phyloP scores from a whole-genome alignment of 2,113 vertebrate species.

The Mastomys coucha region DNA sequence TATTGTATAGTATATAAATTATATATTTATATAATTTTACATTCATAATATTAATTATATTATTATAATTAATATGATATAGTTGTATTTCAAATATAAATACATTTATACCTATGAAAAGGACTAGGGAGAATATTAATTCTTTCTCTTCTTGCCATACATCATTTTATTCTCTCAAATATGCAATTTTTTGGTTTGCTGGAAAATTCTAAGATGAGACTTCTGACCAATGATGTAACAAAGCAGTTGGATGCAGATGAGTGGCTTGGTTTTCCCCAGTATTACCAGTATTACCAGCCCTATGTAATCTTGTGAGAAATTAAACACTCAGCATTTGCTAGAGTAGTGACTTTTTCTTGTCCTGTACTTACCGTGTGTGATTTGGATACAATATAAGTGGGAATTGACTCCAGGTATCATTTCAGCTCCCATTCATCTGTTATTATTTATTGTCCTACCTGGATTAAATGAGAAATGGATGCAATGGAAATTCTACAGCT shows the following conservation, averaged over 20 bases:
- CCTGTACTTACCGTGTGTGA: not conserved
- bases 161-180: not conserved
- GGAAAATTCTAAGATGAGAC: not conserved
- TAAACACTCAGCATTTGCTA: not conserved
- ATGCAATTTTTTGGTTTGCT: not conserved
- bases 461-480: not conserved
- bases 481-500: not conserved
- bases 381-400: not conserved
- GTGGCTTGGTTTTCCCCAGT: accelerated
- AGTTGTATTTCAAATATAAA: not conserved
- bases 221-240: not conserved
- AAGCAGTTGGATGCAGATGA: accelerated
- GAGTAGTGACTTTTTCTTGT: not conserved
- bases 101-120: not conserved
- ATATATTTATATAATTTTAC: not conserved
- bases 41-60: not conserved
- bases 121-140: not conserved
- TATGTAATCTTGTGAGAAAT: not conserved
- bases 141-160: not conserved
- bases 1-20: not conserved
- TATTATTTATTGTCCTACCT: not conserved
- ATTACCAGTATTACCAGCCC: not conserved
- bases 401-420: not conserved
- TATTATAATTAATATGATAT: not conserved
- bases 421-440: not conserved